A percentile compares a stretch with the other conserved stretches of the same genome.
Conservation (phyloP, 2,888 invertebrate species). For the Scelioninae gen. 1 region DNA sequence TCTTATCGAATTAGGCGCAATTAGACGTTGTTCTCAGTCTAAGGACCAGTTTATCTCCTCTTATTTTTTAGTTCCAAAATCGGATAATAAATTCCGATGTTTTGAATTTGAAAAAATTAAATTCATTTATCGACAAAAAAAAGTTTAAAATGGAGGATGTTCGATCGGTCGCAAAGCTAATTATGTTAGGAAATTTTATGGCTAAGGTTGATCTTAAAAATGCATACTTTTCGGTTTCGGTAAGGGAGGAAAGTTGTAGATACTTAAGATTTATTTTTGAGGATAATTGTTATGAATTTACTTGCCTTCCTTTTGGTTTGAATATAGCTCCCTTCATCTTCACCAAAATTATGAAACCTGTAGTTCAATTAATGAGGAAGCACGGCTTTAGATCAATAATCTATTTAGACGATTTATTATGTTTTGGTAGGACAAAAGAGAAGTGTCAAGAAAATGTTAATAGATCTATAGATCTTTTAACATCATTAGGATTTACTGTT, state of each 20-base stretch:
- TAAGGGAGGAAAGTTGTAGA: slow-evolving; percentile 14
- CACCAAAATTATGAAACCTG: too few species aligned
- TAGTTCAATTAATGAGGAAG: slow-evolving; percentile 14
- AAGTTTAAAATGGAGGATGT: slow-evolving; percentile 53
- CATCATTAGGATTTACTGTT: too few species aligned
- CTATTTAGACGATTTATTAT: too few species aligned
- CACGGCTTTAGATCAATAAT: slow-evolving; percentile 40
- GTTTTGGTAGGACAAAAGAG: slow-evolving; percentile 2
- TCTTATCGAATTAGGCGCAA: too few species aligned
- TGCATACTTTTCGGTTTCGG: slow-evolving; percentile 46
- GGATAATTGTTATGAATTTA: slow-evolving; percentile 41
- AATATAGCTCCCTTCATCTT: too few species aligned
- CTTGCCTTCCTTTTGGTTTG: too few species aligned
- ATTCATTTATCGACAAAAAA: slow-evolving; percentile 37
- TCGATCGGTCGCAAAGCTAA: slow-evolving; percentile 9
- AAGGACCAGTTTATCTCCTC: slow-evolving; percentile 17
- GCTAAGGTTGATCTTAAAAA: slow-evolving; percentile 38
- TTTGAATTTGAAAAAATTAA: slow-evolving; percentile 52
- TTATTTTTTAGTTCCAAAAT: slow-evolving; percentile 34
- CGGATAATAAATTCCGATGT: slow-evolving; percentile 40
- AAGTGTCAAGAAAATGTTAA: not conserved
- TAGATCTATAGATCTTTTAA: too few species aligned
- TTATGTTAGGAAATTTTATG: slow-evolving; percentile 22
- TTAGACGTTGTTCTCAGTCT: not conserved
- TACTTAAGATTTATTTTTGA: slow-evolving; percentile 51